phyloP scores from a whole-genome alignment of 2,888 invertebrate species.

The Hirtodrosophila confusa region DNA sequence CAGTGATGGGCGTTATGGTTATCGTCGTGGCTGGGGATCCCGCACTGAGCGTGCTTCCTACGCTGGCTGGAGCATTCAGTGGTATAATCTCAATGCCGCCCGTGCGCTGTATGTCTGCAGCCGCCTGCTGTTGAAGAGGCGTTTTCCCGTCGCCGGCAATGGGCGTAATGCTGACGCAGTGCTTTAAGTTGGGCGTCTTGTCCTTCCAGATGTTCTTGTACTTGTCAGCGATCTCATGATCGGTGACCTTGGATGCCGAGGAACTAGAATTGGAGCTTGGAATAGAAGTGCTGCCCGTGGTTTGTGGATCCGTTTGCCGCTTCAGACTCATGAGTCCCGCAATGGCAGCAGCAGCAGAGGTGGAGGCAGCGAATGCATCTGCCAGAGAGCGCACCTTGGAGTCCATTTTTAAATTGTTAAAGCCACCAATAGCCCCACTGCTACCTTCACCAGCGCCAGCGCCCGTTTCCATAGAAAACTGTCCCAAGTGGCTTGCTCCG shows the following conservation, averaged over 20 bases:
- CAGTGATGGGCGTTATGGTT: slow-evolving; percentile 92
- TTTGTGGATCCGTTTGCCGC: slow-evolving; percentile 62
- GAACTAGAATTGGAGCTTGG: slow-evolving; percentile 14
- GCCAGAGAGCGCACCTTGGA: slow-evolving; percentile 60
- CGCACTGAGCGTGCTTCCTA: slow-evolving; percentile 85
- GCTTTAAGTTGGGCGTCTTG: slow-evolving; percentile 81
- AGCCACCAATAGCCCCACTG: slow-evolving; percentile 30
- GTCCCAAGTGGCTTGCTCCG: no score
- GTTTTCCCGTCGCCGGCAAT: slow-evolving; percentile 67
- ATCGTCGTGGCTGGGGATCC: slow-evolving; percentile 88
- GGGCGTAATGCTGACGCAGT: slow-evolving; percentile 83
- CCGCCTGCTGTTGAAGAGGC: slow-evolving; percentile 41
- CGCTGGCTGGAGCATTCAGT: slow-evolving; percentile 85
- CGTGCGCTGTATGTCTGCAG: slow-evolving; percentile 70
- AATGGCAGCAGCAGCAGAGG: slow-evolving; percentile 70
- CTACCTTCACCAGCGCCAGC: slow-evolving; percentile 4
- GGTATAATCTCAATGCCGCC: slow-evolving; percentile 92
- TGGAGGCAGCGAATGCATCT: slow-evolving; percentile 72
- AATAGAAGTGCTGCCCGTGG: slow-evolving; percentile 19
- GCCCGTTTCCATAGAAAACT: slow-evolving; percentile 17
- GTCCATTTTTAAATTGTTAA: slow-evolving; percentile 69
- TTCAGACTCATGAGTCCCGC: slow-evolving; percentile 66
- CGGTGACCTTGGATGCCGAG: slow-evolving; percentile 53
- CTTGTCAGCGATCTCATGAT: slow-evolving; percentile 82
- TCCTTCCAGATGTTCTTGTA: slow-evolving; percentile 84